These are phyloP conservation scores for Parelbella ahira DNA, from an alignment of 2,888 invertebrate genomes.

Conservation along the genomic window DNA sequence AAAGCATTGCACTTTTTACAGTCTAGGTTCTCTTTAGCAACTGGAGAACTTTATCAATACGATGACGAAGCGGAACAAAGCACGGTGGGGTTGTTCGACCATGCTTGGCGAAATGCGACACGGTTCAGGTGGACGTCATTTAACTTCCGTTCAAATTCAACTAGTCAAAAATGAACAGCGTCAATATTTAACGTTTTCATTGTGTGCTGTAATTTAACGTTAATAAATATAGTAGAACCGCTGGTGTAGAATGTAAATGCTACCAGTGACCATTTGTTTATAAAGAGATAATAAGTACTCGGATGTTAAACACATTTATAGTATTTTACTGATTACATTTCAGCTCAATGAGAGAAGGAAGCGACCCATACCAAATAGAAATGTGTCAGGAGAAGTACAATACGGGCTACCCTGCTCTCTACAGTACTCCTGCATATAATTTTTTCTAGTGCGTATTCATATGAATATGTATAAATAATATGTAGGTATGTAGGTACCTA, in stretches of 20 bases:
- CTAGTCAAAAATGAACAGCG: no score
- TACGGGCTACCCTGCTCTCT: conserved; percentile 49
- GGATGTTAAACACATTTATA: no score
- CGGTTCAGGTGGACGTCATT: conserved; percentile 2
- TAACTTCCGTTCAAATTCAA: no score
- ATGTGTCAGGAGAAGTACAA: conserved; percentile 54
- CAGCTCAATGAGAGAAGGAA: conserved; percentile 20
- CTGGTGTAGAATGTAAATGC: no score
- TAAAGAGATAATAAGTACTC: no score
- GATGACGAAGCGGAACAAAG: conserved; percentile 18
- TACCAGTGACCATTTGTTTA: no score
- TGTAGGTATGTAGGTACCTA: no score
- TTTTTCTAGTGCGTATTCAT: conserved; percentile 62
- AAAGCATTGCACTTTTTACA: no score
- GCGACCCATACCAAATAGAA: conserved; percentile 35
- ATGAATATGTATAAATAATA: conserved; percentile 1
- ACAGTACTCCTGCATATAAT: conserved; percentile 60
- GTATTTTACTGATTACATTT: no score
- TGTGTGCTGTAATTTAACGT: no score
- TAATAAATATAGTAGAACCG: no score
- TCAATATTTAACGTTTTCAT: no score
- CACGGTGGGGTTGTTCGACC: conserved; percentile 27
- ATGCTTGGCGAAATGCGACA: conserved; percentile 31
- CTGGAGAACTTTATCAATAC: conserved; percentile 29
- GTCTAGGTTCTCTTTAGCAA: conserved; percentile 31